These are phyloP conservation scores for Phaonia tiefii DNA, from an alignment of 2,888 invertebrate genomes.

Conservation along the genomic window DNA sequence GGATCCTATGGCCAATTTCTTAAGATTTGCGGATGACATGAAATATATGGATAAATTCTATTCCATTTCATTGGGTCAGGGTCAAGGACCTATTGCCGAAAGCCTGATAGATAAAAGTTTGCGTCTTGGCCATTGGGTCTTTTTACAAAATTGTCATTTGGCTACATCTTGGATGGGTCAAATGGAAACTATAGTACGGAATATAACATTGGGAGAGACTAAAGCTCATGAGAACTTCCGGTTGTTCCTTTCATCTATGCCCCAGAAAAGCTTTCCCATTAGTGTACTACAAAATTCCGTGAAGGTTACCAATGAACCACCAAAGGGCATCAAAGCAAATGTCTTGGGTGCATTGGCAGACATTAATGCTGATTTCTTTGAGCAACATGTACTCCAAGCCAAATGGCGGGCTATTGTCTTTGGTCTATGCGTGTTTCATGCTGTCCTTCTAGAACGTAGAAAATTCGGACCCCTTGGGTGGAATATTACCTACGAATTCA, in stretches of 20 bases:
- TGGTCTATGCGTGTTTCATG: conserved; percentile 95
- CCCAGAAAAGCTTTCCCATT: conserved; percentile 91
- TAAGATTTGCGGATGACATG: conserved; percentile 89
- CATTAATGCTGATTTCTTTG: conserved; percentile 89
- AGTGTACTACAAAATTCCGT: conserved; percentile 95
- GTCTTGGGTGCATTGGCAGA: conserved; percentile 91
- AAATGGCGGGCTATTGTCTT: conserved; percentile 89
- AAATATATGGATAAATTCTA: conserved; percentile 86
- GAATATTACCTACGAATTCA: conserved; percentile 97
- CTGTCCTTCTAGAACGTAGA: conserved; percentile 93
- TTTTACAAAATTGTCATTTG: conserved; percentile 95
- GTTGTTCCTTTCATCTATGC: conserved; percentile 94
- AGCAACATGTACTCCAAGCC: conserved; percentile 86
- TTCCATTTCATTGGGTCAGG: conserved; percentile 93
- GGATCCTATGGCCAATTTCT: conserved; percentile 92
- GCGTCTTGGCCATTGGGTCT: conserved; percentile 91
- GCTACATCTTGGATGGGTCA: conserved; percentile 96
- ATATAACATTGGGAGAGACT: conserved; percentile 85
- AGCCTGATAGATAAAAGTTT: conserved; percentile 87
- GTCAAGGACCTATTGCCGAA: conserved; percentile 94
- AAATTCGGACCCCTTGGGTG: conserved; percentile 96
- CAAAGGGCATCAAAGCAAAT: conserved; percentile 94
- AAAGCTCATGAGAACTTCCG: conserved; percentile 88
- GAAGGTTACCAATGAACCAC: conserved; percentile 96
- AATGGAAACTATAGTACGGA: conserved; percentile 89